These are phyloP conservation scores for Galaxias olidus DNA, from an alignment of 2,797 vertebrate genomes.

Conservation along the genomic window DNA sequence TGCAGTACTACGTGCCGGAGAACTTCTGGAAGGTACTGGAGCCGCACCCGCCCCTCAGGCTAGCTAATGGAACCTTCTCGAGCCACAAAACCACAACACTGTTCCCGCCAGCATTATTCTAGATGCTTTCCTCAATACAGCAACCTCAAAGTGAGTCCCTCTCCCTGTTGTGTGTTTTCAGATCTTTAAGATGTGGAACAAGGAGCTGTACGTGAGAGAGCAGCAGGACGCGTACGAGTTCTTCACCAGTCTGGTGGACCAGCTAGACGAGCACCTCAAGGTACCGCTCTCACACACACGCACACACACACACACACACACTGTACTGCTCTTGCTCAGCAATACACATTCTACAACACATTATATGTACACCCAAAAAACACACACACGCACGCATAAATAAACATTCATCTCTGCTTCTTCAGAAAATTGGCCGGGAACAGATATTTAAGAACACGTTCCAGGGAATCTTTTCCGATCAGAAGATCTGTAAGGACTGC, in stretches of 20 bases:
- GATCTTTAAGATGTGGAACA: constrained; percentile 99
- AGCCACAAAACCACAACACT: background rate
- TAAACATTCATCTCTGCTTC: background rate
- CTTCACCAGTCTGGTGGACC: constrained; percentile 98
- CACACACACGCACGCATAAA: background rate
- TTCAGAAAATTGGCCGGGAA: constrained; percentile 96
- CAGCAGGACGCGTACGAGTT: constrained; percentile 99
- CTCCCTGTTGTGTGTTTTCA: constrained; percentile 45
- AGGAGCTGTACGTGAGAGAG: constrained; percentile 94
- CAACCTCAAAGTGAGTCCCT: background rate
- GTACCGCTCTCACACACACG: constrained; percentile 63
- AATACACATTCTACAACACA: constrained; percentile 48
- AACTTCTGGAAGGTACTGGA: constrained; percentile 96
- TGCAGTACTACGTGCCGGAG: constrained; percentile 97
- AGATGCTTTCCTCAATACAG: no score
- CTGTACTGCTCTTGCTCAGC: constrained; percentile 28
- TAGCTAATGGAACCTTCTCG: background rate
- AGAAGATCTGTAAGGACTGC: constrained; percentile 99
- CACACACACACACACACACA: background rate
- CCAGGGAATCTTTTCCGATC: constrained; percentile 98
- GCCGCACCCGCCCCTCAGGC: background rate
- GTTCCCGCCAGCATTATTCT: no score
- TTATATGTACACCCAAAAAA: constrained; percentile 51
- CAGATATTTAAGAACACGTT: constrained; percentile 99
- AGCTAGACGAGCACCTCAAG: constrained; percentile 98